Evolutionary conservation across 1,140 invertebrate genomes (phyloP).

Genomic region (Sipha flava): DNA sequence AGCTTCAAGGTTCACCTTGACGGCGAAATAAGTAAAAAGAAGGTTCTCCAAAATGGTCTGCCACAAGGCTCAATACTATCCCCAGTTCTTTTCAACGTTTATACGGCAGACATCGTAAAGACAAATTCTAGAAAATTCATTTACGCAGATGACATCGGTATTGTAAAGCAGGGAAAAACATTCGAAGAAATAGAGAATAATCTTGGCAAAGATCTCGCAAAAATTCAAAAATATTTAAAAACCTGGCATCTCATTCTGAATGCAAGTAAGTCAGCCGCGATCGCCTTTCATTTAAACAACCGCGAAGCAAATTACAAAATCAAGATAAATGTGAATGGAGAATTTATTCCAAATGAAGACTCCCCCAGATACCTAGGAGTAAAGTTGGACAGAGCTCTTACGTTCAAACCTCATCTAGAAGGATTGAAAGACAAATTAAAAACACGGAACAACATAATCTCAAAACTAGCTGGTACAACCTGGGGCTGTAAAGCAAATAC

Average conservation of each 20-base stretch:
- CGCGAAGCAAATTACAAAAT: neutral
- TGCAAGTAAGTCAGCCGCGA: neutral
- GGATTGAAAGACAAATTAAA: neutral
- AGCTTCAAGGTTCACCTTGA: neutral
- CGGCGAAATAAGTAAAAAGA: neutral
- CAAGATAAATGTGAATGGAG: neutral
- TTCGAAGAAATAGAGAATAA: slow-evolving; percentile 10
- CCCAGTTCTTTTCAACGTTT: slow-evolving; percentile 18
- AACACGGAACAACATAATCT: neutral
- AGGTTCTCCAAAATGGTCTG: slow-evolving; percentile 4
- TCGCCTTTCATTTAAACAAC: slow-evolving; percentile 1
- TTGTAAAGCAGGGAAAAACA: neutral
- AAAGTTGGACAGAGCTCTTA: neutral
- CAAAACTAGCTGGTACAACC: neutral
- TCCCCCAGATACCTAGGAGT: neutral
- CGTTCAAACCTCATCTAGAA: neutral
- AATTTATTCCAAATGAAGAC: neutral
- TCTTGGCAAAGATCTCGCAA: neutral
- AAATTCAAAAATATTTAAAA: slow-evolving; percentile 15
- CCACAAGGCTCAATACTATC: slow-evolving; percentile 14
- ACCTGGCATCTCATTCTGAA: slow-evolving; percentile 7
- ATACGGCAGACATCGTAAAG: neutral
- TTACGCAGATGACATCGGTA: neutral
- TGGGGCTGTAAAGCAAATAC: slow-evolving; percentile 14
- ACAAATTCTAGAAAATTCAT: slow-evolving; percentile 21